Conservation (phyloP, 2,113 vertebrate genomes). For the Takifugu bimaculatus region DNA sequence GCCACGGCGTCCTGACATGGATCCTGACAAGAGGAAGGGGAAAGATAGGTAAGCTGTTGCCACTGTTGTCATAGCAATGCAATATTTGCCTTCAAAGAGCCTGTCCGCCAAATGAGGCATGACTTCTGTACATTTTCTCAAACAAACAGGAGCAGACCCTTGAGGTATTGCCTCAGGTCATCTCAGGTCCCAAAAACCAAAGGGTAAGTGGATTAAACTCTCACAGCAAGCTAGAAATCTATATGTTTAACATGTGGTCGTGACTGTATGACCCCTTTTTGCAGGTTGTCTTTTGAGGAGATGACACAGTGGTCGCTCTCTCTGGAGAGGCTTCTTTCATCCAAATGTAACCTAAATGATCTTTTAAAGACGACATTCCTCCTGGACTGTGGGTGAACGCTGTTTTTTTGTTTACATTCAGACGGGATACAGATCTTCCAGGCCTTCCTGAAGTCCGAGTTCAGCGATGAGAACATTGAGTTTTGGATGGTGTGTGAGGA, state of each 20-base stretch:
- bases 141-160: slow-evolving; percentile 47
- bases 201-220: slow-evolving; percentile 40
- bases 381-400: not conserved
- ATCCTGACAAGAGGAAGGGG: slow-evolving; percentile 61
- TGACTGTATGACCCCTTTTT: slow-evolving; percentile 14
- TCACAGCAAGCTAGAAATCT: not conserved
- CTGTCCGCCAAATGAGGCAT: not conserved
- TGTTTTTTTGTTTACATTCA: slow-evolving; percentile 22
- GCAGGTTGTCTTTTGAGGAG: slow-evolving; percentile 70
- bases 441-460: slow-evolving; percentile 77
- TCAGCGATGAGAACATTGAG: slow-evolving; percentile 81
- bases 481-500: slow-evolving; percentile 80
- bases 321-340: slow-evolving; percentile 71
- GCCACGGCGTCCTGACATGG: slow-evolving; percentile 66
- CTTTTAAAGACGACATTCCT: not conserved
- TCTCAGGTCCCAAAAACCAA: slow-evolving; percentile 17
- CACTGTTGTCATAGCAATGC: not conserved
- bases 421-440: slow-evolving; percentile 75
- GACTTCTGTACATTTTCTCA: slow-evolving; percentile 3
- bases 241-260: not conserved
- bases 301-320: slow-evolving; percentile 75
- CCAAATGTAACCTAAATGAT: slow-evolving; percentile 70
- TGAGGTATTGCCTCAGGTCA: slow-evolving; percentile 46
- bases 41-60: slow-evolving; percentile 53
- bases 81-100: not conserved